A percentile compares a stretch with the other conserved stretches of the same genome.
These are phyloP conservation scores for Clusia tigrina DNA, from an alignment of 2,888 invertebrate genomes.

Conservation along the genomic window DNA sequence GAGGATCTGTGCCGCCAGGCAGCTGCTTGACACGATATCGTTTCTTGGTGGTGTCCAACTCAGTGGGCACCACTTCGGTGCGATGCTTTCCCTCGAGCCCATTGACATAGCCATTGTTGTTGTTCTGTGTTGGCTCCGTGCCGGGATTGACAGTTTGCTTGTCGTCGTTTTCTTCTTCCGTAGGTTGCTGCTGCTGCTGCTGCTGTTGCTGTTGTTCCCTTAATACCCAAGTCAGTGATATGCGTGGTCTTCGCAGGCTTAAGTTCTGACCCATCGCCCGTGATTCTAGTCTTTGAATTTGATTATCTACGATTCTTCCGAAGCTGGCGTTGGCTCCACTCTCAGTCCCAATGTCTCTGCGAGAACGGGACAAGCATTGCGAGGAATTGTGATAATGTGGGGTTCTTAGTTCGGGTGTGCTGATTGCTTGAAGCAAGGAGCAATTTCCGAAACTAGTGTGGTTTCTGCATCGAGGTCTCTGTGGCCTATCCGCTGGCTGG, in stretches of 20 bases:
- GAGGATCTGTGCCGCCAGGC: slow-evolving; percentile 44
- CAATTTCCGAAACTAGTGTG: too few species aligned
- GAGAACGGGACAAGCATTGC: too few species aligned
- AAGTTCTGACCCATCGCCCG: slow-evolving; percentile 68
- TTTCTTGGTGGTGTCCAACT: slow-evolving; percentile 49
- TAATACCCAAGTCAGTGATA: slow-evolving; percentile 79
- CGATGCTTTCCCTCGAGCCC: slow-evolving; percentile 30
- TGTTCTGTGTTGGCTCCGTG: slow-evolving; percentile 58
- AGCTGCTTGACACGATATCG: slow-evolving; percentile 51
- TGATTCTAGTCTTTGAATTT: slow-evolving; percentile 33
- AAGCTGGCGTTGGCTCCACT: neutral
- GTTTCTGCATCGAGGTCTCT: too few species aligned
- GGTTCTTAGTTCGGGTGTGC: slow-evolving; percentile 47
- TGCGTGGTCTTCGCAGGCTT: slow-evolving; percentile 70
- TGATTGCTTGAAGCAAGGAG: slow-evolving; percentile 39
- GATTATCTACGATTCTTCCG: slow-evolving; percentile 47
- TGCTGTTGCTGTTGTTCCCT: slow-evolving; percentile 69
- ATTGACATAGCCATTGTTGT: slow-evolving; percentile 52
- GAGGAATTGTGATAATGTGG: too few species aligned
- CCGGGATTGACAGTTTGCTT: slow-evolving; percentile 52
- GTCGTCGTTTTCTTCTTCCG: slow-evolving; percentile 21
- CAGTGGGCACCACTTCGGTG: slow-evolving; percentile 38
- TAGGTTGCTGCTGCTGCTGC: slow-evolving; percentile 42
- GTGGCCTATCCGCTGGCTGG: too few species aligned
- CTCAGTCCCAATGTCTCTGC: too few species aligned